Conservation (phyloP, 2,888 invertebrate species). For the Chloroclysta siterata region DNA sequence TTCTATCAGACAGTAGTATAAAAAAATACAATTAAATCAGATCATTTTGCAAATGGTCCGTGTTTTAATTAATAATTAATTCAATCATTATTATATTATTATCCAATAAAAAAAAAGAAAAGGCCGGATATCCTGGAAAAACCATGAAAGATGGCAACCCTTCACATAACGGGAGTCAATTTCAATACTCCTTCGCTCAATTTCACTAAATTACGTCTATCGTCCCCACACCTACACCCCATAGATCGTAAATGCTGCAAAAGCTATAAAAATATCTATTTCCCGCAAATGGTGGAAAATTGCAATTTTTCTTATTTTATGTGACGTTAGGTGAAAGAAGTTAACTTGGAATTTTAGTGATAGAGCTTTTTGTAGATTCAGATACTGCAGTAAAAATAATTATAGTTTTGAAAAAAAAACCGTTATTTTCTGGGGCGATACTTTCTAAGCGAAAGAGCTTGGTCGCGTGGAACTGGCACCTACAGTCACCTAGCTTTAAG, state of each 20-base stretch:
- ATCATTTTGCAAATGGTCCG: too few relatives aligned
- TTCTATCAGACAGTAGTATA: too few relatives aligned
- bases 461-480: too few relatives aligned
- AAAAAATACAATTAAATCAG: too few relatives aligned
- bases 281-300: constrained; percentile 25
- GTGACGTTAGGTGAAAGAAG: constrained; percentile 10
- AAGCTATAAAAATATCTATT: constrained; percentile 38
- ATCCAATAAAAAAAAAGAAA: background rate
- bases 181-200: constrained; percentile 35
- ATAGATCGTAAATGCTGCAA: constrained; percentile 27
- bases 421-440: too few relatives aligned
- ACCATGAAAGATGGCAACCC: background rate
- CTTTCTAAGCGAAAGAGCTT: too few relatives aligned
- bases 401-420: too few relatives aligned
- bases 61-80: too few relatives aligned
- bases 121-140: background rate
- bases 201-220: constrained; percentile 43
- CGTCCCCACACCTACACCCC: constrained; percentile 25
- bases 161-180: constrained; percentile 38
- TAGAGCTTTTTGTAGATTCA: background rate
- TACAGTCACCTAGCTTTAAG: too few relatives aligned
- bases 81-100: too few relatives aligned
- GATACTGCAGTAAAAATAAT: too few relatives aligned
- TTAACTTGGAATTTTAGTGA: too few relatives aligned
- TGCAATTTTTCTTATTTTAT: constrained; percentile 29